phyloP scores from a whole-genome alignment of 2,888 invertebrate genomes.

The Apodemia duryi region DNA sequence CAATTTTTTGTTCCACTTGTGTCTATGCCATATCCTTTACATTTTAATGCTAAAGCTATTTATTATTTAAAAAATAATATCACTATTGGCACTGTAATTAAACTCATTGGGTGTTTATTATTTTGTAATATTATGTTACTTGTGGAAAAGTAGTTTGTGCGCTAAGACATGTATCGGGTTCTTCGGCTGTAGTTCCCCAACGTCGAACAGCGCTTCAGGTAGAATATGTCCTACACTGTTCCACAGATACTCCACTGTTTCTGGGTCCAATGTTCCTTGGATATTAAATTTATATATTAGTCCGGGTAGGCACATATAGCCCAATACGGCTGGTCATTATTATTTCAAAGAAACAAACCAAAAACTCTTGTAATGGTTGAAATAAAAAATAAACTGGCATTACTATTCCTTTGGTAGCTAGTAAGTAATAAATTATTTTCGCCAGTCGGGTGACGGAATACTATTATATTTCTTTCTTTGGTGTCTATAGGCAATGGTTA shows the following conservation, averaged over 20 bases:
- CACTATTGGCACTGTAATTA: not conserved
- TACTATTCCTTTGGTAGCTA: too few relatives aligned
- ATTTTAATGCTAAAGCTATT: conserved; percentile 43
- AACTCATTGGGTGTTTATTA: not conserved
- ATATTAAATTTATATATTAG: not conserved
- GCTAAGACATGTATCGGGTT: conserved; percentile 60
- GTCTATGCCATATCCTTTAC: conserved; percentile 63
- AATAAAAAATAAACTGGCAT: too few relatives aligned
- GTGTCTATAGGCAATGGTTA: too few relatives aligned
- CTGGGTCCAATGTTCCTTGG: conserved; percentile 45
- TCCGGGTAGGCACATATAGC: too few relatives aligned
- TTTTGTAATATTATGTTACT: conserved; percentile 35
- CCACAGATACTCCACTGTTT: conserved; percentile 55
- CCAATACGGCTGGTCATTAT: too few relatives aligned
- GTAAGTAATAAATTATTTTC: too few relatives aligned
- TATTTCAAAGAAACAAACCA: too few relatives aligned
- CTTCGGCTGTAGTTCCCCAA: conserved; percentile 40
- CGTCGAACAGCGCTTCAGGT: conserved; percentile 48
- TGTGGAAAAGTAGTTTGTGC: conserved; percentile 50
- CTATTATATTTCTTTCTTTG: too few relatives aligned
- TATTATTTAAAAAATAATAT: conserved; percentile 1
- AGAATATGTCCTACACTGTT: conserved; percentile 49
- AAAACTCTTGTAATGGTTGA: too few relatives aligned
- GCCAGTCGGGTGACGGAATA: too few relatives aligned
- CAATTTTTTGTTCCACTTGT: conserved; percentile 21